Conservation (phyloP, 2,888 invertebrate species). For the Eupithecia insigniata region DNA sequence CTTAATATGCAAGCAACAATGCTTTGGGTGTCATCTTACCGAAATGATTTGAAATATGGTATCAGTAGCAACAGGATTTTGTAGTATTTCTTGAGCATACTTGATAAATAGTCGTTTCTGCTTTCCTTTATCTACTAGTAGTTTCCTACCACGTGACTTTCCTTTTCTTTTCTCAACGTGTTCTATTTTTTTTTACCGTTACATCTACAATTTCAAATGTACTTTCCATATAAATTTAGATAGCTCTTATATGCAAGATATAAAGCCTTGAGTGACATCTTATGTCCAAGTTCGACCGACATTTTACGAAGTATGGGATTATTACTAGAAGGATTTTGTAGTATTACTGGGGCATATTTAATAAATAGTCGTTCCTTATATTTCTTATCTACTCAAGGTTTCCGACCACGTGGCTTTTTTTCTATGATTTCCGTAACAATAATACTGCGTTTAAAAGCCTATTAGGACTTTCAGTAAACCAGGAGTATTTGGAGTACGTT, state of each 20-base stretch:
- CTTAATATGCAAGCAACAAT: too few relatives aligned
- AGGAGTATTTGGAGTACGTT: too few relatives aligned
- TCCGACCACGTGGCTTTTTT: neutral
- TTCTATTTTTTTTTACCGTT: neutral
- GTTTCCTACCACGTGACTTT: neutral
- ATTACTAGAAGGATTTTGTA: too few relatives aligned
- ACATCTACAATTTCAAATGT: neutral
- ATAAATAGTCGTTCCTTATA: neutral
- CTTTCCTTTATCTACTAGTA: neutral
- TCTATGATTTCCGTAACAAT: neutral
- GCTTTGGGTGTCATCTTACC: too few relatives aligned
- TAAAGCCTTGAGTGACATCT: neutral
- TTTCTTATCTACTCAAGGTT: neutral
- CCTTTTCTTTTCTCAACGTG: too few relatives aligned
- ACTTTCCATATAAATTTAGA: neutral
- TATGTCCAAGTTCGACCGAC: neutral
- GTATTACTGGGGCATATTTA: neutral
- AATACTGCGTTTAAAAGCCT: too few relatives aligned
- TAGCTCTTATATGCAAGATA: too few relatives aligned
- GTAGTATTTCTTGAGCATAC: neutral
- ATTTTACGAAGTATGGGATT: neutral
- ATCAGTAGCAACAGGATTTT: too few relatives aligned
- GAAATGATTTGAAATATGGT: too few relatives aligned
- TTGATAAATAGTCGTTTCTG: neutral
- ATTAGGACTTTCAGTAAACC: too few relatives aligned